Percentiles rank a stretch among this genome's conserved stretches.
Conservation (phyloP, 2,888 invertebrate genomes). For the Harpalus rubripes region DNA sequence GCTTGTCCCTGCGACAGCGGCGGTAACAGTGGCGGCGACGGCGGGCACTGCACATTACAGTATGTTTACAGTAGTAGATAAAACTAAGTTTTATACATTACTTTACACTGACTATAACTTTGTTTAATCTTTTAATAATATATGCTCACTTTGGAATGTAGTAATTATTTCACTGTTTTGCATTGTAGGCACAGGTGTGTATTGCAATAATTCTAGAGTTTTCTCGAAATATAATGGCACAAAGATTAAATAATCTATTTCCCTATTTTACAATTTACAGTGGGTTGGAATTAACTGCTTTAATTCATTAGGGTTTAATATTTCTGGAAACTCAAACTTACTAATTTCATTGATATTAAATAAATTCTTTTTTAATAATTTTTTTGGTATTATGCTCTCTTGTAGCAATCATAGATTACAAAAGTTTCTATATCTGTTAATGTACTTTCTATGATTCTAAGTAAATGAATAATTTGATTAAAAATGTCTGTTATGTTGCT, state of each 20-base stretch:
- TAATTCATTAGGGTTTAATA: background rate
- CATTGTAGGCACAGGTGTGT: constrained; percentile 10
- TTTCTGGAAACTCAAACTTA: constrained; percentile 8
- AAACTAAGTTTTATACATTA: background rate
- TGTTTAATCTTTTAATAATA: background rate
- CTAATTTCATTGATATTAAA: background rate
- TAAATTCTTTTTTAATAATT: background rate
- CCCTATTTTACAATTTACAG: background rate
- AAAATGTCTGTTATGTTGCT: background rate
- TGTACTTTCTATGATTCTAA: background rate
- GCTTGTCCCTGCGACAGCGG: too few relatives aligned
- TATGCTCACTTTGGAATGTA: background rate
- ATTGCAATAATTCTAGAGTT: constrained; percentile 24
- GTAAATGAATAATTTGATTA: constrained; percentile 7
- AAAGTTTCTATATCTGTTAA: background rate
- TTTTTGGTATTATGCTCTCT: background rate
- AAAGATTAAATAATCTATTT: background rate
- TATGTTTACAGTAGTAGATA: background rate
- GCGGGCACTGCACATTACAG: too few relatives aligned
- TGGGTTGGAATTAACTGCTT: constrained; percentile 3
- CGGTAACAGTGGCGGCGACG: too few relatives aligned
- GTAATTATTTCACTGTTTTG: constrained; percentile 3
- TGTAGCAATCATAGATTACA: background rate
- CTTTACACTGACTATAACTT: background rate
- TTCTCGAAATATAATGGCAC: constrained; percentile 2